These are phyloP conservation scores for Actinemys pallida DNA, from an alignment of 2,113 vertebrate species.

Conservation along the genomic window DNA sequence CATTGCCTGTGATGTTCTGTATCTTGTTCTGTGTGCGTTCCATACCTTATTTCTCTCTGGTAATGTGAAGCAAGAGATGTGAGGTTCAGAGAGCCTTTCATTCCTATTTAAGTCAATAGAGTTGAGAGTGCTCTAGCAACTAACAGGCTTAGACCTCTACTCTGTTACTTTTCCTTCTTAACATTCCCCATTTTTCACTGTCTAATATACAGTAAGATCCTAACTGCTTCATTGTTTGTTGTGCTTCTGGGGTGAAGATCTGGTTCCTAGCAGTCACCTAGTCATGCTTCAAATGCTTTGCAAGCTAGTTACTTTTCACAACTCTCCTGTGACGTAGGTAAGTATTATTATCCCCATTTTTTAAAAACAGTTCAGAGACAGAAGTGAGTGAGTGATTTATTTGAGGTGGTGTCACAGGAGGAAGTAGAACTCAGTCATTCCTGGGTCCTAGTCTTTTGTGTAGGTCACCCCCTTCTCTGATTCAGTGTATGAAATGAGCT, in stretches of 20 bases:
- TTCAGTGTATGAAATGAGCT: slow-evolving; percentile 41
- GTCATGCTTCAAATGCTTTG: not conserved
- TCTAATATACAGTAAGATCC: not conserved
- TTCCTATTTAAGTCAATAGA: not conserved
- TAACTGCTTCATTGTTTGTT: not conserved
- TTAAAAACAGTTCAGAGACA: not conserved
- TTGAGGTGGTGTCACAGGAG: slow-evolving; percentile 13
- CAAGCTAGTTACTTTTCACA: slow-evolving; percentile 26
- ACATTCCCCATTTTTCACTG: not conserved
- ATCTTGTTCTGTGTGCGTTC: not conserved
- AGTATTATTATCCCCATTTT: not conserved
- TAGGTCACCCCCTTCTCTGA: slow-evolving; percentile 46
- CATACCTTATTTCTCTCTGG: not conserved
- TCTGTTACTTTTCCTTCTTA: not conserved
- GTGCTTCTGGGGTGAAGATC: not conserved
- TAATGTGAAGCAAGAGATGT: not conserved
- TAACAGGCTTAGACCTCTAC: not conserved
- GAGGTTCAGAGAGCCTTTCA: not conserved
- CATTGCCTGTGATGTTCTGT: not conserved
- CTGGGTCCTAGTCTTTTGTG: not conserved
- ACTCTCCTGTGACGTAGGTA: not conserved
- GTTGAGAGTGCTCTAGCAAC: not conserved
- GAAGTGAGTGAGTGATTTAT: not conserved
- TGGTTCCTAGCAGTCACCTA: not conserved
- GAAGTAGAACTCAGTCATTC: not conserved